Base-by-base conservation (phyloP, 2,888 invertebrate genomes). In the Carpatolechia fugitivella region DNA sequence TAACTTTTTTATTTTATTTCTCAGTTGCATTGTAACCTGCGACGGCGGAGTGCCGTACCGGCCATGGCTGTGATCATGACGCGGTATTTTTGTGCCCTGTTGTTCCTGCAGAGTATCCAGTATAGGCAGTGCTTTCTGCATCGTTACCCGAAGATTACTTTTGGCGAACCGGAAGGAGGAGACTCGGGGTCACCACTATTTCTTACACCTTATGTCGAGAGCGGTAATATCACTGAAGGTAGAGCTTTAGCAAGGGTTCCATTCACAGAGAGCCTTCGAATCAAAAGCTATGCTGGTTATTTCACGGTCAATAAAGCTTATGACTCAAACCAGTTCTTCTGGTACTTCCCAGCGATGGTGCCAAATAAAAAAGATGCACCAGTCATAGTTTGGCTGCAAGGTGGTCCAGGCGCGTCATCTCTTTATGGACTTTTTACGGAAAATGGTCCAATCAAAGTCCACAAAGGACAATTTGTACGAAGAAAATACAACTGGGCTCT, bases 281-380 rank as follows among this genome's bases (percentile, higher is more conserved):
- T 94, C 20, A 91, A 88, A 62, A 95, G 95, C 69, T 95, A 94
- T 71, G 91, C 95, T n/a, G 95, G 96, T 8, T 97, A 93, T 74
- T 90, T 98, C 54, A 98, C 97, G 0, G 97, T 98, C 0, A 94
- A 97, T 75, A 92, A 94, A 66, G 80, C 90, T 0, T 94, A 90
- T 69, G 92, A 95, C 64, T 96, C 97, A 0, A 97, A 97, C 72
- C 91, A 96, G 82, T 98, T 97, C 85, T 97, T 98, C 81, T 98
- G 97, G 97, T 97, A 95, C 74, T 97, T 97, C 75, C 97, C 97
- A 0, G 93, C 96, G 0, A 91, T 93, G 91, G 62, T 78, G 1
- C 81, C 86, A 0, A 76, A 83, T 35, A 82, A 80, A 1, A 84
- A 86, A 56, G 81, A 88, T 40, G 94, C 94, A 0, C 96, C 95